Percentiles rank a stretch among this genome's conserved stretches.
These are phyloP conservation scores for Oncorhynchus mykiss DNA, from an alignment of 2,113 vertebrate genomes.

Conservation along the genomic window DNA sequence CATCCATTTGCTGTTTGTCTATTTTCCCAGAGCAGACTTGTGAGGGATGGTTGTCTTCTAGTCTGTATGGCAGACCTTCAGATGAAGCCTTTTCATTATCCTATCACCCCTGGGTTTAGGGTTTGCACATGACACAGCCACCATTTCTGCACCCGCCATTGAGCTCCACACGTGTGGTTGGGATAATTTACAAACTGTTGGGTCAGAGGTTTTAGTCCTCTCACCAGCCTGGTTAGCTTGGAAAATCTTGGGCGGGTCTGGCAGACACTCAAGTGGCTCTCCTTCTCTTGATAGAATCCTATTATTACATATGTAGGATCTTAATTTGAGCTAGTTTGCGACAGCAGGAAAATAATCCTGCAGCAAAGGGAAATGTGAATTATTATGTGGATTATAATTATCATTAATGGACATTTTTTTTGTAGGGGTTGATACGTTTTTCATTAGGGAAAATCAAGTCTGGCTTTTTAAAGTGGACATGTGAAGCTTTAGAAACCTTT, in stretches of 20 bases:
- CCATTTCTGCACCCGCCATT: constrained; percentile 43
- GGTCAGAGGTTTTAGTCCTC: constrained; percentile 25
- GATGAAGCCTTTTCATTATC: constrained; percentile 55
- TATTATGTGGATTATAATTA: no score
- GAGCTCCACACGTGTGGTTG: constrained; percentile 55
- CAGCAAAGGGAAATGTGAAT: no score
- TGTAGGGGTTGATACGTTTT: no score
- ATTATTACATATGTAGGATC: not conserved
- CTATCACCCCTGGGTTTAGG: constrained; percentile 41
- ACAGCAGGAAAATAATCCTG: no score
- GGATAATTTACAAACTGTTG: constrained; percentile 55
- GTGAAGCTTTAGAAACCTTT: constrained; percentile 3
- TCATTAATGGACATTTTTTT: no score
- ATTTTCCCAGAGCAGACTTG: constrained; percentile 48
- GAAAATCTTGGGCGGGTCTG: constrained; percentile 42
- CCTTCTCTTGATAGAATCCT: constrained; percentile 6
- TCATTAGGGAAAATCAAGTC: not conserved
- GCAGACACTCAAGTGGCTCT: constrained; percentile 26
- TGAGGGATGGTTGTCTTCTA: constrained; percentile 12
- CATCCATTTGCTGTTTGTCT: constrained; percentile 6
- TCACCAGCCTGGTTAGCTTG: constrained; percentile 19
- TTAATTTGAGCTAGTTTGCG: no score
- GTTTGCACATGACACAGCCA: constrained; percentile 32
- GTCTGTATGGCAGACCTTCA: constrained; percentile 34
- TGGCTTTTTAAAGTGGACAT: not conserved